Percentiles rank a stretch among this genome's conserved stretches.
Evolutionary conservation across 2,888 invertebrate species (phyloP).

Genomic region (Drosophila vallismaia): DNA sequence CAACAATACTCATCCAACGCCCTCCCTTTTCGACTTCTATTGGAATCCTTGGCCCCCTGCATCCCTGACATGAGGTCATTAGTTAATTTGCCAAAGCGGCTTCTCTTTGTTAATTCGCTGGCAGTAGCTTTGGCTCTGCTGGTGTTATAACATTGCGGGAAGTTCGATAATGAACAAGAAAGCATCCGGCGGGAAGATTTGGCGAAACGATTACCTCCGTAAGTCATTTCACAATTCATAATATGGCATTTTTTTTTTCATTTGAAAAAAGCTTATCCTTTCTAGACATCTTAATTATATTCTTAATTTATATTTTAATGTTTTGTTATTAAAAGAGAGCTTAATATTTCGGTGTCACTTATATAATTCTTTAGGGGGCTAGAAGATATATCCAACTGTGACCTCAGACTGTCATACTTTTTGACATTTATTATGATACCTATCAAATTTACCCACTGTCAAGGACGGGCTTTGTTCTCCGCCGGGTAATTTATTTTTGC

Average conservation of each 20-base stretch:
- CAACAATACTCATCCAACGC: slow-evolving; percentile 2
- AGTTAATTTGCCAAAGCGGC: slow-evolving; percentile 74
- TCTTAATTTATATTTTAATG: no score
- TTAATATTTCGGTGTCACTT: background rate
- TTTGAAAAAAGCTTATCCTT: background rate
- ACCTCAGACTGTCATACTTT: slow-evolving; percentile 1
- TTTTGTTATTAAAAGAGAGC: background rate
- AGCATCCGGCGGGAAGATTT: background rate
- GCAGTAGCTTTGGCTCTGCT: slow-evolving; percentile 18
- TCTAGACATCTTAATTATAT: no score
- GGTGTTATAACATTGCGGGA: slow-evolving; percentile 22
- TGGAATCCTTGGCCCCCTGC: slow-evolving; percentile 27
- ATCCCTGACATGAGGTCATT: slow-evolving; percentile 67
- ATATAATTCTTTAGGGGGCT: background rate
- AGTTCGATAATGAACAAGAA: slow-evolving; percentile 39
- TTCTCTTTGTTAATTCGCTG: slow-evolving; percentile 45
- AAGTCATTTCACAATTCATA: background rate
- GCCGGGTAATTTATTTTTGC: slow-evolving; percentile 63
- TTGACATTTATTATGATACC: slow-evolving; percentile 29
- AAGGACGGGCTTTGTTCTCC: slow-evolving; percentile 59
- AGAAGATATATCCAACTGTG: background rate
- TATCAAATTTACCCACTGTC: slow-evolving; percentile 50
- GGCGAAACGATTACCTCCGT: background rate
- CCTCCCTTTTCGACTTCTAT: slow-evolving; percentile 3
- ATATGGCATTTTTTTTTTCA: background rate